phyloP scores from a whole-genome alignment of 1,140 invertebrate genomes.

The Colletes latitarsis region DNA sequence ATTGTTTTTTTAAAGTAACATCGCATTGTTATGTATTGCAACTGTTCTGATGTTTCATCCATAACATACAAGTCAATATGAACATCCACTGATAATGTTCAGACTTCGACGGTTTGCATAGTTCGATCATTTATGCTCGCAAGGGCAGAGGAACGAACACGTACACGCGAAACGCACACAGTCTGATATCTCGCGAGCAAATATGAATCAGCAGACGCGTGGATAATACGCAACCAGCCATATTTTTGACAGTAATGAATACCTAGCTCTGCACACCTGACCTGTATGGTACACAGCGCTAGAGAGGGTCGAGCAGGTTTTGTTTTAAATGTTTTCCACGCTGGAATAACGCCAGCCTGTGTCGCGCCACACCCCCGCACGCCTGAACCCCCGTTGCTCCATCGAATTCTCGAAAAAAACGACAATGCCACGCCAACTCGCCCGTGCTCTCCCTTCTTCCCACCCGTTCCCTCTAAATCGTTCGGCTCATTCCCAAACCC shows the following conservation, averaged over 20 bases:
- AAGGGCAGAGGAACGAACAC: not conserved
- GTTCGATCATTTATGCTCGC: not conserved
- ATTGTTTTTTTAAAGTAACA: too few species aligned
- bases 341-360: slow-evolving; percentile 56
- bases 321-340: slow-evolving; percentile 60
- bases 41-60: too few species aligned
- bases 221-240: slow-evolving; percentile 46
- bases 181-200: slow-evolving; percentile 2
- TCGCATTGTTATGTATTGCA: too few species aligned
- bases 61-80: too few species aligned
- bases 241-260: slow-evolving; percentile 61
- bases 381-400: slow-evolving; percentile 28
- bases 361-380: not conserved
- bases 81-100: too few species aligned
- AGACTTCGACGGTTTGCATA: too few species aligned
- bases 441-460: not conserved
- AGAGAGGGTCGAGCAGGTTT: slow-evolving; percentile 48
- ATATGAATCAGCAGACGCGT: slow-evolving; percentile 47
- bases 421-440: slow-evolving; percentile 25
- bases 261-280: slow-evolving; percentile 41
- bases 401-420: slow-evolving; percentile 36
- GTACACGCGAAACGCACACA: too few species aligned
- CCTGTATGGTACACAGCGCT: slow-evolving; percentile 21
- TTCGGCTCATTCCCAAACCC: slow-evolving; percentile 37
- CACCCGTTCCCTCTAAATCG: slow-evolving; percentile 14